A percentile compares a stretch with the other conserved stretches of the same genome.
phyloP scores from a whole-genome alignment of 2,113 vertebrate genomes.

The Collichthys lucidus region DNA sequence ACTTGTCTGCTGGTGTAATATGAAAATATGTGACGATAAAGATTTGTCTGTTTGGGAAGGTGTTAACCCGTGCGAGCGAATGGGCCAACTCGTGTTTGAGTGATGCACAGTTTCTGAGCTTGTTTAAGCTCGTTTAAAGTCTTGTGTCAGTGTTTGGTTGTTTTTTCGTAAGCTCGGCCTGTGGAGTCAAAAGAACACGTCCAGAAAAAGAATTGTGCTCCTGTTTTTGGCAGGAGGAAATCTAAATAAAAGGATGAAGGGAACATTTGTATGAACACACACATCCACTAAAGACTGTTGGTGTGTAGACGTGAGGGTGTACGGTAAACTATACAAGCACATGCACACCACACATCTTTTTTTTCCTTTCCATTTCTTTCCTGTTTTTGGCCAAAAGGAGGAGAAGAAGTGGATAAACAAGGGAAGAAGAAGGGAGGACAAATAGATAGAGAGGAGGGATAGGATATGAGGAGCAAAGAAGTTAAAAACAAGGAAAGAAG shows the following conservation, averaged over 20 bases:
- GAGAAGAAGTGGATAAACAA: background rate
- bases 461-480: background rate
- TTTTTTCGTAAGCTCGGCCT: slow-evolving; percentile 29
- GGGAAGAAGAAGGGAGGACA: background rate
- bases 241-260: slow-evolving; percentile 59
- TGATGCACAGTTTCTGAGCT: slow-evolving; percentile 7
- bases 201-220: slow-evolving; percentile 26
- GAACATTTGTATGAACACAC: slow-evolving; percentile 23
- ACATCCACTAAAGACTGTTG: slow-evolving; percentile 12
- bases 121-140: slow-evolving; percentile 42
- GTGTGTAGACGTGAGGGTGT: slow-evolving; percentile 16
- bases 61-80: background rate
- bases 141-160: slow-evolving; percentile 34
- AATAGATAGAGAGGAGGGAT: background rate
- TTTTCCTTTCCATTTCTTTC: background rate
- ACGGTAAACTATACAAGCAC: background rate
- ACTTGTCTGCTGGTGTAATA: background rate
- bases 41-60: background rate
- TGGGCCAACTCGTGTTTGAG: background rate
- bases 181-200: slow-evolving; percentile 22
- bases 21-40: background rate
- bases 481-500: background rate
- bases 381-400: slow-evolving; percentile 17
- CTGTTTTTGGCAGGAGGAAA: slow-evolving; percentile 51
- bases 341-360: background rate